Evolutionary conservation across 2,113 vertebrate species (phyloP), one percentile per base, ranked within the genome.

Genomic region (Talpa occidentalis): DNA sequence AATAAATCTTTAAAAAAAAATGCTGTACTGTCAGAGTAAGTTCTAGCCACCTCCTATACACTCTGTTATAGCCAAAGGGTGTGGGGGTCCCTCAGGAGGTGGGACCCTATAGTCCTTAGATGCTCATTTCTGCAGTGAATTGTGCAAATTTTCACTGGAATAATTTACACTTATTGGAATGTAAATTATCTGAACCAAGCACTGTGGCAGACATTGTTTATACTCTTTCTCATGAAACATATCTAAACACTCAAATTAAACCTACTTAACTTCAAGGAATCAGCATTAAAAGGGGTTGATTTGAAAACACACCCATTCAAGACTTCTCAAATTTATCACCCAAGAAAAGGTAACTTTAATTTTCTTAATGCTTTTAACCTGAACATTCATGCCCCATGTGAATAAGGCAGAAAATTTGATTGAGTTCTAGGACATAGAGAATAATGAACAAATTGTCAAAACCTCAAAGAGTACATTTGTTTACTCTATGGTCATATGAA

Each of bases 401-500:
- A 96, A 74, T 59, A 95, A 83, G 83, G 83, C 95, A 93, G 76
- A 89, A 91, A 89, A 59, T 22, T 26, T 59, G 22, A 4, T 0
- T 92, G 76, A 59, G n/a, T 66, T 81, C 60, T 70, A 83, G 88
- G 42, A 80, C 89, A 44, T 37, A 85, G 16, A 64, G 87, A 95
- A 64, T 15, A 92, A 69, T 52, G 44, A 93, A 35, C 30, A 3
- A 2, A 30, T n/a, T 92, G 82, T n/a, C 66, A 49, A 0, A 24
- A 40, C 19, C 70, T 95, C n/a, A 88, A 95, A 94, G 83, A 78
- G 12, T 64, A 30, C n/a, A 9, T 67, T 52, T 73, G 12, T 93
- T 94, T 96, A 80, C 40, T 66, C 12, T 19, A 0, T 82, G 52
- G 90, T 26, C n/a, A 8, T 60, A 69, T 60, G 59, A 22, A 10